Evolutionary conservation across 2,113 vertebrate species (phyloP).

Genomic region (Corydoras maculifer): DNA sequence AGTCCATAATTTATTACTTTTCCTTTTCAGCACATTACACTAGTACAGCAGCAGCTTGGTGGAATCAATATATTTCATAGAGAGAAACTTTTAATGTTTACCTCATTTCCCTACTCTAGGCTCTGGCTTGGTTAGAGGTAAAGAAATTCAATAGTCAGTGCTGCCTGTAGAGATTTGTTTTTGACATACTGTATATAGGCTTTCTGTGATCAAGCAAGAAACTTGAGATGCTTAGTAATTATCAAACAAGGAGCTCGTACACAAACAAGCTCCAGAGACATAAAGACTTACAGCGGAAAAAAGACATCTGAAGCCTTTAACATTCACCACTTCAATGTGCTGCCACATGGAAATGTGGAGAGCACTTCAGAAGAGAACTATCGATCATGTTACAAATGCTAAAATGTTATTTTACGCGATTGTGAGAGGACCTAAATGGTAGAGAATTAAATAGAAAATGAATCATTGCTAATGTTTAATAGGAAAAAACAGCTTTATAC

Average conservation of each 20-base stretch:
- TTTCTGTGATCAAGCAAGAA: constrained; percentile 20
- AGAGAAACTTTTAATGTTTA: constrained; percentile 34
- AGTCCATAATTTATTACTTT: constrained; percentile 20
- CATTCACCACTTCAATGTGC: not conserved
- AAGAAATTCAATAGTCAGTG: constrained; percentile 34
- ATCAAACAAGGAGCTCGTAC: not conserved
- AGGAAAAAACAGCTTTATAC: too few species aligned
- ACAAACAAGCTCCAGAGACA: not conserved
- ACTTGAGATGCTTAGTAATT: not conserved
- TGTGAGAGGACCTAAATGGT: too few species aligned
- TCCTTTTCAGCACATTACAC: constrained; percentile 15
- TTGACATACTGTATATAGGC: constrained; percentile 2
- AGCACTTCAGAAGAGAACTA: too few species aligned
- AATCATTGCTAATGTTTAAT: too few species aligned
- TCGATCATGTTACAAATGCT: too few species aligned
- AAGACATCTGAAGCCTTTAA: not conserved
- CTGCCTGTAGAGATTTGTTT: constrained; percentile 25
- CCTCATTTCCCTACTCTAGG: constrained; percentile 21
- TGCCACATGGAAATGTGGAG: not conserved
- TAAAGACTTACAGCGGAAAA: not conserved
- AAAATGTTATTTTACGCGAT: too few species aligned
- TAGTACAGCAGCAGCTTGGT: constrained; percentile 25
- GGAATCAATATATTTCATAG: constrained; percentile 36
- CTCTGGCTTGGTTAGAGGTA: constrained; percentile 11
- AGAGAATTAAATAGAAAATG: too few species aligned